Conservation (phyloP, 1,140 invertebrate genomes). For the Anastrepha ludens region DNA sequence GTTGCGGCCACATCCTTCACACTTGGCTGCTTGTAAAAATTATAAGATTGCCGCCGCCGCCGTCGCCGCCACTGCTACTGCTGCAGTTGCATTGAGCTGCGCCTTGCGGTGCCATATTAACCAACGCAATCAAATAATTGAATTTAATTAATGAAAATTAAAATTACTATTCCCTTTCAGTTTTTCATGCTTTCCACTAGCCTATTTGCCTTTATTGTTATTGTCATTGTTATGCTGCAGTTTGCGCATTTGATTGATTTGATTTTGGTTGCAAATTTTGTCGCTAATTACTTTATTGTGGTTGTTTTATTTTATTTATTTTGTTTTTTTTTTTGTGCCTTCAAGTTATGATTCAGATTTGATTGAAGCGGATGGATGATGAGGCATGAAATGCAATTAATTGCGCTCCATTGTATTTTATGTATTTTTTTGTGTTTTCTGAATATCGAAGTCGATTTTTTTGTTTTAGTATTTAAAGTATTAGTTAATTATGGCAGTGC, state of each 20-base stretch:
- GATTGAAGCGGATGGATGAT: conserved; percentile 41
- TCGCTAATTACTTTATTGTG: conserved; percentile 51
- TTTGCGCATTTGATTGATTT: conserved; percentile 49
- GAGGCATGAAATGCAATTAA: conserved; percentile 50
- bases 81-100: background rate
- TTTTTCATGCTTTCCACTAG: conserved; percentile 33
- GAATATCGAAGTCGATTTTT: background rate
- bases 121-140: conserved; percentile 50
- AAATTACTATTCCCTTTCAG: background rate
- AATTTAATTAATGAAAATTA: conserved; percentile 55
- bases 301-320: conserved; percentile 6
- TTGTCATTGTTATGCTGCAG: conserved; percentile 15
- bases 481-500: background rate
- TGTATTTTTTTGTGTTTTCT: background rate
- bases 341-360: conserved; percentile 42
- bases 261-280: conserved; percentile 53
- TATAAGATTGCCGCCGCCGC: background rate
- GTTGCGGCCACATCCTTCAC: conserved; percentile 55
- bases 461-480: background rate
- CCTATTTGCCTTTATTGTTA: conserved; percentile 22
- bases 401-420: conserved; percentile 5
- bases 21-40: conserved; percentile 54
- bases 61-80: background rate
- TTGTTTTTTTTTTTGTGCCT: conserved; percentile 7
- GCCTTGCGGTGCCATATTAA: conserved; percentile 2